Conservation (phyloP, 2,797 vertebrate genomes). For the Carapus acus region DNA sequence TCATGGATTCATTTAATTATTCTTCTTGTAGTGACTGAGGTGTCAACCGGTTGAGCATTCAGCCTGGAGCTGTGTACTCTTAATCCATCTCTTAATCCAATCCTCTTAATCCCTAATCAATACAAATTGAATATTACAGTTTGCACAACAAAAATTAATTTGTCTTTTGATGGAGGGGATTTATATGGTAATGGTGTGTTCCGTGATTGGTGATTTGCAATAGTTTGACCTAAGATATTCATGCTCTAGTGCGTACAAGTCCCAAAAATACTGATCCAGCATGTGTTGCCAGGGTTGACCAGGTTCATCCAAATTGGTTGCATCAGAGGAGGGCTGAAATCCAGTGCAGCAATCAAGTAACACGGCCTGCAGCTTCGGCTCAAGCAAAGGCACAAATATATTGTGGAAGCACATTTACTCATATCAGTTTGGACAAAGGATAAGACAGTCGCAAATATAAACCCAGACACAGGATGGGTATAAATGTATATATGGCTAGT, state of each 20-base stretch:
- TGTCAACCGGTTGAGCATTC: slow-evolving; percentile 22
- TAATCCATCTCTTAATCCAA: no score
- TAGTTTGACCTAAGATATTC: slow-evolving; percentile 15
- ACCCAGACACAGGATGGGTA: no score
- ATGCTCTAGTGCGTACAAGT: slow-evolving; percentile 32
- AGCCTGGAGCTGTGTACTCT: no score
- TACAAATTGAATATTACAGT: background rate
- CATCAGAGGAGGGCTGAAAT: slow-evolving; percentile 49
- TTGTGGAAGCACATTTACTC: slow-evolving; percentile 33
- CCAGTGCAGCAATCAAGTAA: slow-evolving; percentile 42
- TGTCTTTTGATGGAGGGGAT: background rate
- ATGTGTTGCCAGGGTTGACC: slow-evolving; percentile 47
- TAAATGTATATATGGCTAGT: no score
- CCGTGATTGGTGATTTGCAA: background rate
- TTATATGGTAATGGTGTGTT: background rate
- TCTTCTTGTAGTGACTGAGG: slow-evolving; percentile 18
- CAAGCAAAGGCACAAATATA: slow-evolving; percentile 25
- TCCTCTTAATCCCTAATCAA: no score
- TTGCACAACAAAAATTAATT: background rate
- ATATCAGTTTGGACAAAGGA: slow-evolving; percentile 28
- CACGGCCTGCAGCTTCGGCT: slow-evolving; percentile 36
- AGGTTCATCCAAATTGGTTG: slow-evolving; percentile 57
- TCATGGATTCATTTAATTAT: slow-evolving; percentile 19
- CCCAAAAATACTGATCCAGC: slow-evolving; percentile 44
- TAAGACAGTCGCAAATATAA: slow-evolving; percentile 27